A percentile compares a stretch with the other conserved stretches of the same genome.
Conservation (phyloP, 2,888 invertebrate species). For the Caenorhabditis becei region DNA sequence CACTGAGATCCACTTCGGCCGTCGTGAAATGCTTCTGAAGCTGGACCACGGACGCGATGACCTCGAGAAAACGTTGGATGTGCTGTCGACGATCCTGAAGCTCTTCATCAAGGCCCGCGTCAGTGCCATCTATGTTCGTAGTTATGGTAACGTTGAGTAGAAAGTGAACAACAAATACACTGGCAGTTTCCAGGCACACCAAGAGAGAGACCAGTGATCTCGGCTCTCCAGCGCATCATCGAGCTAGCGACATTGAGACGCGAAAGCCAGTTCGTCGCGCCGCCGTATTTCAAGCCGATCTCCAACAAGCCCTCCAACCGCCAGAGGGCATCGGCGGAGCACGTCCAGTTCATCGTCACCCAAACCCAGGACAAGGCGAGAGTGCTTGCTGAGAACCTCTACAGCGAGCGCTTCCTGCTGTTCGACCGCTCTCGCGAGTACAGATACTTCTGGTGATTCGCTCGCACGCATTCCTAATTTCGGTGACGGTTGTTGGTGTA, state of each 20-base stretch:
- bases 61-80: not conserved
- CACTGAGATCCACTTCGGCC: not conserved
- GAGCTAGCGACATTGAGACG: not conserved
- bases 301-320: not conserved
- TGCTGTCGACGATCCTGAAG: not conserved
- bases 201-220: too few species aligned
- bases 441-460: not conserved
- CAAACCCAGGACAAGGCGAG: not conserved
- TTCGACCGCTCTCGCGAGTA: not conserved
- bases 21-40: not conserved
- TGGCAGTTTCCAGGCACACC: not conserved
- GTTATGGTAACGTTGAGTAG: not conserved
- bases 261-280: not conserved
- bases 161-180: too few species aligned
- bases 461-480: not conserved
- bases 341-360: not conserved
- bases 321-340: not conserved
- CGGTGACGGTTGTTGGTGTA: too few species aligned
- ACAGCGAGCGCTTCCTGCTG: not conserved
- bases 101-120: not conserved
- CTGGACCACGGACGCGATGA: not conserved
- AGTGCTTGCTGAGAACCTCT: not conserved
- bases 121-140: not conserved
- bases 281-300: not conserved
- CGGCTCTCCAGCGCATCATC: not conserved